Conservation (phyloP, 2,888 invertebrate species). For the Eupithecia dodoneata region DNA sequence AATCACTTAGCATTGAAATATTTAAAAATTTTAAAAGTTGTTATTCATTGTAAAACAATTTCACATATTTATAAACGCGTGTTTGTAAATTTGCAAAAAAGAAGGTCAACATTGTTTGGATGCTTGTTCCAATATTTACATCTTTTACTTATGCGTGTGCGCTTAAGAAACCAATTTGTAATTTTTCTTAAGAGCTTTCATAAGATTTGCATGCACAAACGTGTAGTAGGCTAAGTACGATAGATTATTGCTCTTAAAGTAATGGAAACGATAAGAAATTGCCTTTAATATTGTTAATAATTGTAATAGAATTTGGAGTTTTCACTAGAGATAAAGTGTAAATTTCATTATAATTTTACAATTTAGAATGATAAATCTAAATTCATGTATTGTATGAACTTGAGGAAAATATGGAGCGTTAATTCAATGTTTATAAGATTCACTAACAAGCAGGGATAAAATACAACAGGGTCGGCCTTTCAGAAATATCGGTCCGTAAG, state of each 20-base stretch:
- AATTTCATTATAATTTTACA: conserved; percentile 38
- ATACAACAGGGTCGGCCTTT: conserved; percentile 72
- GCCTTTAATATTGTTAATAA: conserved; percentile 39
- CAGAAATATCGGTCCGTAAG: conserved; percentile 67
- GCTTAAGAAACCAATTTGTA: conserved; percentile 17
- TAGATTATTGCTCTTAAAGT: conserved; percentile 22
- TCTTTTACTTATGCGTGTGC: conserved; percentile 29
- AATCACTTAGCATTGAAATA: conserved; percentile 42
- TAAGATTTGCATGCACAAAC: conserved; percentile 34
- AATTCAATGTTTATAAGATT: conserved; percentile 40
- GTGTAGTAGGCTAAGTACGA: conserved; percentile 20
- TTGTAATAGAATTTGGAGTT: conserved; percentile 25
- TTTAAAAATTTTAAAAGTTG: conserved; percentile 40
- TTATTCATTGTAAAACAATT: conserved; percentile 39
- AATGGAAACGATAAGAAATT: conserved; percentile 34
- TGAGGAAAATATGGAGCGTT: conserved; percentile 29
- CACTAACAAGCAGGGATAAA: conserved; percentile 59
- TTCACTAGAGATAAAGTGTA: conserved; percentile 26
- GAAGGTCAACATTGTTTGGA: conserved; percentile 40
- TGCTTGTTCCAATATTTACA: conserved; percentile 31
- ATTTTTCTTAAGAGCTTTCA: conserved; percentile 30
- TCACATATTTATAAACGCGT: conserved; percentile 30
- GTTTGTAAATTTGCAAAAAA: conserved; percentile 37
- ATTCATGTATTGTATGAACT: conserved; percentile 28
- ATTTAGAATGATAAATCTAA: conserved; percentile 28